phyloP scores from a whole-genome alignment of 1,140 invertebrate species.

The Drosophila kanapiae region DNA sequence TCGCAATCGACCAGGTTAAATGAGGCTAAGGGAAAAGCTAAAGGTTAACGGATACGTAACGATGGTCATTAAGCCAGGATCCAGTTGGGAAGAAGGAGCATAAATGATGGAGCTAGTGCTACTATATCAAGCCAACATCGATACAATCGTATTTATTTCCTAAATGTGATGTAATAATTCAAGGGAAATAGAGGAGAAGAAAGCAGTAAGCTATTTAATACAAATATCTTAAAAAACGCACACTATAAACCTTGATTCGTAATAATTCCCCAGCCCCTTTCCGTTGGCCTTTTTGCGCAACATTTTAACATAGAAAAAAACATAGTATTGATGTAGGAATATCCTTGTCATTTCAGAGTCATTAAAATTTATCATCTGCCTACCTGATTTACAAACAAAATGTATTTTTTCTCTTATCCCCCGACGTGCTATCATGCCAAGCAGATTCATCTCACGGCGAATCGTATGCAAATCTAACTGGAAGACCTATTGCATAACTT shows the following conservation, averaged over 20 bases:
- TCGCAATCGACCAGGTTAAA: slow-evolving; percentile 61
- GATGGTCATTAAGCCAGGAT: slow-evolving; percentile 51
- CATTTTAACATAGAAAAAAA: background rate
- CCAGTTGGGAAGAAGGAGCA: background rate
- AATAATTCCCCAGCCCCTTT: background rate
- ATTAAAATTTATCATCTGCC: slow-evolving; percentile 3
- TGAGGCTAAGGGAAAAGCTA: slow-evolving; percentile 59
- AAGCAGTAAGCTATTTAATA: no score
- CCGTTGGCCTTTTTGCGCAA: accelerated
- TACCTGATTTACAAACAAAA: slow-evolving; percentile 11
- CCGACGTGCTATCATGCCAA: slow-evolving; percentile 9
- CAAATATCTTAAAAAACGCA: no score
- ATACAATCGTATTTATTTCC: no score
- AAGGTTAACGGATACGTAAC: slow-evolving; percentile 68
- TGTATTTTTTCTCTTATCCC: background rate
- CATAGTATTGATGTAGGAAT: background rate
- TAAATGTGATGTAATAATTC: background rate
- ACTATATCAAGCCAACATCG: slow-evolving; percentile 7
- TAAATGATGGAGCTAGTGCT: slow-evolving; percentile 26
- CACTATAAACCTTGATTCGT: background rate
- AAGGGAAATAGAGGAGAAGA: background rate
- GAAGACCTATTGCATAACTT: slow-evolving; percentile 57
- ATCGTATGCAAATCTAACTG: slow-evolving; percentile 33
- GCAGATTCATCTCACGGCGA: slow-evolving; percentile 24
- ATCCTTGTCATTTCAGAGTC: background rate